Evolutionary conservation across 2,888 invertebrate species (phyloP), one percentile per base, ranked within the genome.

Genomic region (Synanthedon vespiformis): DNA sequence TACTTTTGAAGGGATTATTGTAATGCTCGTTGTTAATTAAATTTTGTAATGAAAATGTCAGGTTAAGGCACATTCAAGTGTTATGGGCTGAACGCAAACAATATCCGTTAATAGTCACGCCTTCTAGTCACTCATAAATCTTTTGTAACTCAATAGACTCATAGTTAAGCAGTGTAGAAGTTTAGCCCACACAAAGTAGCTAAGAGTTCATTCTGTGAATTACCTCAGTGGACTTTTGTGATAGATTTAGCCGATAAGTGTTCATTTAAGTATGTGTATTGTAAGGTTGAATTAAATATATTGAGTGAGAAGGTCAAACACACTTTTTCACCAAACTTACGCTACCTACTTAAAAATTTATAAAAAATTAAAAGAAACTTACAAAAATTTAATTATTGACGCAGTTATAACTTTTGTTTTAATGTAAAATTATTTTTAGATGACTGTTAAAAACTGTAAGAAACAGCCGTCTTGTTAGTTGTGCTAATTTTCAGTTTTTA

Each of bases 241-340:
- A 85, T 86, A 85, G 82, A 77, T 80, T 79, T 86, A 86, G 85
- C 85, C 85, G 74, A 74, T 87, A 86, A 84, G 86, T 87, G 86
- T 87, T 86, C 86, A 85, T 75, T 76, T 73, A 78, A 80, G 70
- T 77, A 77, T 68, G 68, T 77, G 70, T 78, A 75, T 72, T 68
- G 65, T 68, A 61, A 34, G 10, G 10, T 34, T 34, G 34, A 34
- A 34, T 34, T 34, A 34, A 34, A 10, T 34, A 34, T 34, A 34
- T 34, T 34, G 34, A 34, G 34, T 34, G 34, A 34, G 34, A 10
- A 34, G 34, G 34, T 34, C 34, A 34, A 34, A 34, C 10, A 34
- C 34, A 34, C 34, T 34, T 34, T 34, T 10, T 10, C 8, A 10
- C 10, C 8, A 34, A 22, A 22, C 22, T n/a, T n/a, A n/a, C n/a